phyloP scores from a whole-genome alignment of 2,113 vertebrate genomes.

The Equus przewalskii region DNA sequence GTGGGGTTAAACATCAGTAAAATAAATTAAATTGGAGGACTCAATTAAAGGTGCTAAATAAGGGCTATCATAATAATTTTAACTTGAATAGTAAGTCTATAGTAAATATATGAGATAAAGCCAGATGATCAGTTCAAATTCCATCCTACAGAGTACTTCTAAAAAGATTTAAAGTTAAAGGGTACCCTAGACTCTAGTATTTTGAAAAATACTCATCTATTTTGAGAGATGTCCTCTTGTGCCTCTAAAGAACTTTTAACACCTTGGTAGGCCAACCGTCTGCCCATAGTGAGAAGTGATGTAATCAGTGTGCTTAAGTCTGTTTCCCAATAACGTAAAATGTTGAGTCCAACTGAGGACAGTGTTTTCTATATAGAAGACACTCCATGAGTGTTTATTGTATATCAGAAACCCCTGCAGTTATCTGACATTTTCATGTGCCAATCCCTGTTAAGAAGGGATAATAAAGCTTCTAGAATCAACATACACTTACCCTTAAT shows the following conservation, averaged over 20 bases:
- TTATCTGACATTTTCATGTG: neutral
- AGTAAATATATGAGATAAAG: neutral
- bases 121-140: neutral
- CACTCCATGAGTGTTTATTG: neutral
- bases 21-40: neutral
- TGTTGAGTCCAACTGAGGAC: neutral
- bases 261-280: neutral
- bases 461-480: neutral
- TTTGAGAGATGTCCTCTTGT: constrained; percentile 30
- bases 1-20: neutral
- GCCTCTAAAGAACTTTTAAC: neutral
- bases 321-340: neutral
- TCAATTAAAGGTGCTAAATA: neutral
- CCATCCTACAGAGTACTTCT: neutral
- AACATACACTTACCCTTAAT: neutral
- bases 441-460: neutral
- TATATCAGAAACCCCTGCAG: neutral
- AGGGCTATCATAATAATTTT: neutral
- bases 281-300: neutral
- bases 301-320: neutral
- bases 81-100: neutral
- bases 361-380: neutral
- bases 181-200: neutral
- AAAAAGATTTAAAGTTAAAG: neutral
- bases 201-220: neutral